Conservation (phyloP, 2,797 vertebrate genomes). For the Rousettus madagascariensis region DNA sequence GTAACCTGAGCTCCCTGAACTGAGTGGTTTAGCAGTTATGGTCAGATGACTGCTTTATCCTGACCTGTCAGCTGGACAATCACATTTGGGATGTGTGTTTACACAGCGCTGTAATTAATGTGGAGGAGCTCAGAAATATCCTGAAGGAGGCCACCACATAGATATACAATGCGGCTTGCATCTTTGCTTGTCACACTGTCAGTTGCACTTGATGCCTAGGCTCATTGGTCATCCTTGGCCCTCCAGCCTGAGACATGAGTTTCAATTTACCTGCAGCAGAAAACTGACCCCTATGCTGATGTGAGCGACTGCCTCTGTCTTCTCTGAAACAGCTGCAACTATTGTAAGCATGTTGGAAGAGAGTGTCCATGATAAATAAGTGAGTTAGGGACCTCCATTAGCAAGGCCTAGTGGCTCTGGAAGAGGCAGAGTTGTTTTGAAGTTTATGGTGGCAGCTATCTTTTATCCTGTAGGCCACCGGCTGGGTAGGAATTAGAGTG, state of each 20-base stretch:
- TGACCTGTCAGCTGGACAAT: background rate
- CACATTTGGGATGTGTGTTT: background rate
- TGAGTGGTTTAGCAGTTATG: background rate
- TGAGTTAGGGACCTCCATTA: background rate
- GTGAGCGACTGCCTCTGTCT: too few relatives aligned
- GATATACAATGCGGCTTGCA: background rate
- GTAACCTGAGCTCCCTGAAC: background rate
- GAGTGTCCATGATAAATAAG: too few relatives aligned
- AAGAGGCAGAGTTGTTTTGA: background rate
- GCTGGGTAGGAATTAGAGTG: background rate
- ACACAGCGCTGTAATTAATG: background rate
- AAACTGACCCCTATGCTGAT: background rate
- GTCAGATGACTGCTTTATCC: background rate
- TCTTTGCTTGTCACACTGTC: background rate
- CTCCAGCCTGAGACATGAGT: background rate
- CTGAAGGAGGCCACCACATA: background rate
- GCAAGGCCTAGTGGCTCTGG: background rate
- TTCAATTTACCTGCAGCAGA: background rate
- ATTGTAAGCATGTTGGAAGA: background rate
- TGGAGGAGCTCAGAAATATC: background rate
- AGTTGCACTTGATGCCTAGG: background rate
- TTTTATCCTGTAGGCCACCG: accelerated
- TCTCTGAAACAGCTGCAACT: background rate
- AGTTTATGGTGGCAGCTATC: background rate
- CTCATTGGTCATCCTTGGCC: accelerated